phyloP scores from a whole-genome alignment of 2,888 invertebrate genomes.

The Clostera curtula region DNA sequence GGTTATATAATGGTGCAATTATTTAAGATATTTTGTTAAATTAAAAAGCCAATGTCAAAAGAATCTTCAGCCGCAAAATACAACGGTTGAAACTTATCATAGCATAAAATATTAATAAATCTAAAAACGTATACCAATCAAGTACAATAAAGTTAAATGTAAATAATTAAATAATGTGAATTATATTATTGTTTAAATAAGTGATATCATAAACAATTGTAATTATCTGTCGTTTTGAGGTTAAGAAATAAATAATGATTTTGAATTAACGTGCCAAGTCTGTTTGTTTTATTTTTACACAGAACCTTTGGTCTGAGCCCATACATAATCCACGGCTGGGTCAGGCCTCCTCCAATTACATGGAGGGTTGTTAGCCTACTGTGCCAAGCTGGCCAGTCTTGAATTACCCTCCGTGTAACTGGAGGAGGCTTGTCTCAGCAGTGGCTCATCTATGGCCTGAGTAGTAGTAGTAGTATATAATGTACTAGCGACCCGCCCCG shows the following conservation, averaged over 20 bases:
- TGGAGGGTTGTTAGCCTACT: too few relatives aligned
- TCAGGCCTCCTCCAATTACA: too few relatives aligned
- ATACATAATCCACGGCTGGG: too few relatives aligned
- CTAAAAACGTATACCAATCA: slow-evolving; percentile 59
- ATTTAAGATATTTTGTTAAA: slow-evolving; percentile 10
- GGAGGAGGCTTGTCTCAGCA: too few relatives aligned
- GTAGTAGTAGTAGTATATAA: too few relatives aligned
- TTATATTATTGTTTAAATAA: slow-evolving; percentile 52
- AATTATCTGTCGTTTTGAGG: slow-evolving; percentile 56
- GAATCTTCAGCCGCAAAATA: too few relatives aligned
- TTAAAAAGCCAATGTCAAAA: slow-evolving; percentile 18
- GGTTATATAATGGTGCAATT: neutral
- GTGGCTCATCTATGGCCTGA: too few relatives aligned
- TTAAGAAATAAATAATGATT: slow-evolving; percentile 65
- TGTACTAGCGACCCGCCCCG: too few relatives aligned
- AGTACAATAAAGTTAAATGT: slow-evolving; percentile 69
- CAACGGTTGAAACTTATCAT: slow-evolving; percentile 34
- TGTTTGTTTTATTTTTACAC: slow-evolving; percentile 51
- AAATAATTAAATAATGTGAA: slow-evolving; percentile 57
- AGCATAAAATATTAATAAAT: slow-evolving; percentile 28
- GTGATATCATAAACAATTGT: slow-evolving; percentile 38
- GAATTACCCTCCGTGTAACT: too few relatives aligned
- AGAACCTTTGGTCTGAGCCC: too few relatives aligned
- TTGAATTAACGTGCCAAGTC: slow-evolving; percentile 71
- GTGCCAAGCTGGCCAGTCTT: too few relatives aligned